Percentiles rank a stretch among this genome's conserved stretches.
Evolutionary conservation across 2,888 invertebrate species (phyloP).

Genomic region (Coleophora flavipennella): DNA sequence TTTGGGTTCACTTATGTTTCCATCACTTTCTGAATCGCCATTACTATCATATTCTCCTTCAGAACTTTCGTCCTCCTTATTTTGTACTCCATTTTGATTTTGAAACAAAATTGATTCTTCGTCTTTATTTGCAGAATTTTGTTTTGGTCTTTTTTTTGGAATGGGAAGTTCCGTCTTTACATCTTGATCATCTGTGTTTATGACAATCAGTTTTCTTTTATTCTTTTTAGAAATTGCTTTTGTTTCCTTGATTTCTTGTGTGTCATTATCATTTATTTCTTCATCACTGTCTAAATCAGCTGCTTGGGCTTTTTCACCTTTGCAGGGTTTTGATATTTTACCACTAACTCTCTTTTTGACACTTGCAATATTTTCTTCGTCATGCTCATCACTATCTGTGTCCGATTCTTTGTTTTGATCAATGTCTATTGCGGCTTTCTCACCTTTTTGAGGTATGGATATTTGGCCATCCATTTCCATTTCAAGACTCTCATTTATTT

Average conservation of each 20-base stretch:
- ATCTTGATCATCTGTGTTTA: no score
- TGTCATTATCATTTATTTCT: background rate
- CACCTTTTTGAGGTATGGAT: no score
- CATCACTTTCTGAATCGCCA: constrained; percentile 18
- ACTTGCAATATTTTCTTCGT: background rate
- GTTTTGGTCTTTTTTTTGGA: no score
- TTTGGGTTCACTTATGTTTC: constrained; percentile 14
- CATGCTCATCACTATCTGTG: background rate
- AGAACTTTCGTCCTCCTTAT: constrained; percentile 8
- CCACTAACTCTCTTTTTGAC: background rate
- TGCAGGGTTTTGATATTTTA: no score
- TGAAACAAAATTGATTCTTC: background rate
- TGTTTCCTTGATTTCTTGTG: no score
- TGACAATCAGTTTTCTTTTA: no score
- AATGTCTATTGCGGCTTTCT: no score
- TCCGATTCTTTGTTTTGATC: background rate
- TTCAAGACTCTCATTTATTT: no score
- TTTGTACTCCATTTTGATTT: constrained; percentile 3
- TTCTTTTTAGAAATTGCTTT: no score
- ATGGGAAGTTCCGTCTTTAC: no score
- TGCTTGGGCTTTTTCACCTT: background rate
- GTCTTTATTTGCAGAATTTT: background rate
- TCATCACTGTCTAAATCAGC: background rate
- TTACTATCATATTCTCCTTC: constrained; percentile 17
- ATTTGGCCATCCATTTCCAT: no score